Conservation (phyloP, 2,113 vertebrate genomes). For the Microtus ochrogaster region DNA sequence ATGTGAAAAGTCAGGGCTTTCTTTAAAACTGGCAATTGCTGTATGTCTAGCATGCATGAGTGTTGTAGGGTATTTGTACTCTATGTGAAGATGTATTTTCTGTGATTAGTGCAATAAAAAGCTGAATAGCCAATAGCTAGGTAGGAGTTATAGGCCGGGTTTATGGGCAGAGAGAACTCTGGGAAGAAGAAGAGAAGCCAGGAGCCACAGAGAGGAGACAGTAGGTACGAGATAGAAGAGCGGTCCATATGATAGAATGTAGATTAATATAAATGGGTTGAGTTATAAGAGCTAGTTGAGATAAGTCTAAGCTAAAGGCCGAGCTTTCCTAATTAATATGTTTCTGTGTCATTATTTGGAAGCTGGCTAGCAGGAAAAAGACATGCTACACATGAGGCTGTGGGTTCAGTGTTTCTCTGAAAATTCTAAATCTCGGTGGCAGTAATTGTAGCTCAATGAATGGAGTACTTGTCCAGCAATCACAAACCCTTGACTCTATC, state of each 20-base stretch:
- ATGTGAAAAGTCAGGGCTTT: constrained; percentile 7
- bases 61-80: background rate
- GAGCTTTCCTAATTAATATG: background rate
- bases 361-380: background rate
- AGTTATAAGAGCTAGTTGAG: background rate
- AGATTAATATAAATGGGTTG: background rate
- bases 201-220: background rate
- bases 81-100: background rate
- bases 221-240: background rate
- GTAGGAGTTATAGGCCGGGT: background rate
- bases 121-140: background rate
- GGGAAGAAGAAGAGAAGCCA: background rate
- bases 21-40: background rate
- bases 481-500: background rate
- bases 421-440: background rate
- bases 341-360: too few relatives aligned
- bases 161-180: background rate
- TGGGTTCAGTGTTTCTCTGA: background rate
- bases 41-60: background rate
- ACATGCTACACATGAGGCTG: background rate
- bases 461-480: background rate
- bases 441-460: background rate
- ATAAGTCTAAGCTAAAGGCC: background rate
- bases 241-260: background rate
- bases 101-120: background rate